Conservation (phyloP, 1,140 invertebrate species). For the Drosophila suzukii region DNA sequence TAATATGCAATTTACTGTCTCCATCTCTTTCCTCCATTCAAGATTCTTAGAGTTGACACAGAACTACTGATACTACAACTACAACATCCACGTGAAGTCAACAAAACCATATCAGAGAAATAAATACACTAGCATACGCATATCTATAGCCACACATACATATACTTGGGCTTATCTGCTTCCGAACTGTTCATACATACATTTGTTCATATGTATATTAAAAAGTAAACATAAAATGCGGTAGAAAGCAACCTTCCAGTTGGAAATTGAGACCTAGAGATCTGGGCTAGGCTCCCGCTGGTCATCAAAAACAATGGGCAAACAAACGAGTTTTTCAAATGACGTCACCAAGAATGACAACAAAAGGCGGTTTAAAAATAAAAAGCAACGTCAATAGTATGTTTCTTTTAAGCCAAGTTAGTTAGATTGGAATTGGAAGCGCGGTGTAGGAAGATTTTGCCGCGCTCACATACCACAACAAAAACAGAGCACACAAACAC, state of each 20-base stretch:
- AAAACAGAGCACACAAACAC: conserved; percentile 29
- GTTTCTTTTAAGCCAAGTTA: conserved; percentile 55
- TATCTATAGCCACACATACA: conserved; percentile 6
- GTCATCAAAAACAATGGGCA: conserved; percentile 58
- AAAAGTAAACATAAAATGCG: conserved; percentile 45
- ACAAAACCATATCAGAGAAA: conserved; percentile 49
- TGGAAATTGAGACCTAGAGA: conserved; percentile 35
- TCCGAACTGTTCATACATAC: conserved; percentile 16
- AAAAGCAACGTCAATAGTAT: conserved; percentile 51
- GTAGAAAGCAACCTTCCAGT: conserved; percentile 36
- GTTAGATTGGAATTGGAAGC: conserved; percentile 58
- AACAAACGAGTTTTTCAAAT: conserved; percentile 75
- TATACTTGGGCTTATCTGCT: conserved; percentile 51
- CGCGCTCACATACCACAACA: conserved; percentile 67
- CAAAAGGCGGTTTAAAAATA: conserved; percentile 40
- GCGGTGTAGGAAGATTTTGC: conserved; percentile 59
- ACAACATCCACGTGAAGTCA: conserved; percentile 68
- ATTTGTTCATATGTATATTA: conserved; percentile 3
- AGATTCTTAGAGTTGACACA: conserved; percentile 25
- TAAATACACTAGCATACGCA: neutral
- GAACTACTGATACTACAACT: neutral
- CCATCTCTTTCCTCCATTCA: conserved; percentile 5
- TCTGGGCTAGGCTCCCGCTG: conserved; percentile 18
- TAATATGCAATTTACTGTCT: conserved; percentile 21
- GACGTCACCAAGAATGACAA: conserved; percentile 72